These are phyloP conservation scores for Antechinus flavipes DNA, from an alignment of 2,113 vertebrate genomes.

Conservation along the genomic window DNA sequence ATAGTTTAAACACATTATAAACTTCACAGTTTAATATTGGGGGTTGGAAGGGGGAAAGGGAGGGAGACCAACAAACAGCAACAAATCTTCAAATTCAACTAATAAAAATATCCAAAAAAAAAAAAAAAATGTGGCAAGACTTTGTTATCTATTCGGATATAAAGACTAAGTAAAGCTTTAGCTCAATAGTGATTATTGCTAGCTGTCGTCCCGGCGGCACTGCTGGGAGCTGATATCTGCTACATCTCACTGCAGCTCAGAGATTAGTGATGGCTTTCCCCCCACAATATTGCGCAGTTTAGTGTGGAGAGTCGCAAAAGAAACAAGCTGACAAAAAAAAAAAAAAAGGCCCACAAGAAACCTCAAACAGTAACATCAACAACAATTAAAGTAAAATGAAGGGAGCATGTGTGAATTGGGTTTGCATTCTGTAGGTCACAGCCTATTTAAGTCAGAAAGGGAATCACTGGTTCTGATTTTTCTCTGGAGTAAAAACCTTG, in stretches of 20 bases:
- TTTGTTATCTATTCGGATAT: slow-evolving; percentile 86
- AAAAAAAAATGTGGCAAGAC: slow-evolving; percentile 88
- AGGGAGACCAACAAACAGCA: slow-evolving; percentile 80
- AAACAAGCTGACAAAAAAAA: slow-evolving; percentile 77
- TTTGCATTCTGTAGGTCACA: slow-evolving; percentile 78
- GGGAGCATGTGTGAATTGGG: slow-evolving; percentile 73
- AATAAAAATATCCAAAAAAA: slow-evolving; percentile 82
- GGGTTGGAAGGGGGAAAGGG: slow-evolving; percentile 64
- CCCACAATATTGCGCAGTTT: slow-evolving; percentile 85
- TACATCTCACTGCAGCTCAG: slow-evolving; percentile 88
- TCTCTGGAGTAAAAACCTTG: slow-evolving; percentile 57
- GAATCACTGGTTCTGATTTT: slow-evolving; percentile 77
- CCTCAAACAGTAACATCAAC: slow-evolving; percentile 76
- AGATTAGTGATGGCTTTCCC: slow-evolving; percentile 92
- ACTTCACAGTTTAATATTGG: slow-evolving; percentile 97
- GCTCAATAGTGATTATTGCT: slow-evolving; percentile 94
- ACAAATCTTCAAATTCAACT: slow-evolving; percentile 88
- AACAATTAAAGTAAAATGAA: slow-evolving; percentile 73
- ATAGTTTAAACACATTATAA: slow-evolving; percentile 93
- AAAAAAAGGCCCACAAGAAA: slow-evolving; percentile 68
- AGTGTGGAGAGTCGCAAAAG: slow-evolving; percentile 90
- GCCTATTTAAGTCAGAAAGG: slow-evolving; percentile 59
- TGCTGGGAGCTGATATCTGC: slow-evolving; percentile 81
- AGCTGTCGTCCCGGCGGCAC: slow-evolving; percentile 82
- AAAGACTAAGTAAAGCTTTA: slow-evolving; percentile 96